Conservation (phyloP, 1,140 invertebrate species). For the Trichonephila inaurata region DNA sequence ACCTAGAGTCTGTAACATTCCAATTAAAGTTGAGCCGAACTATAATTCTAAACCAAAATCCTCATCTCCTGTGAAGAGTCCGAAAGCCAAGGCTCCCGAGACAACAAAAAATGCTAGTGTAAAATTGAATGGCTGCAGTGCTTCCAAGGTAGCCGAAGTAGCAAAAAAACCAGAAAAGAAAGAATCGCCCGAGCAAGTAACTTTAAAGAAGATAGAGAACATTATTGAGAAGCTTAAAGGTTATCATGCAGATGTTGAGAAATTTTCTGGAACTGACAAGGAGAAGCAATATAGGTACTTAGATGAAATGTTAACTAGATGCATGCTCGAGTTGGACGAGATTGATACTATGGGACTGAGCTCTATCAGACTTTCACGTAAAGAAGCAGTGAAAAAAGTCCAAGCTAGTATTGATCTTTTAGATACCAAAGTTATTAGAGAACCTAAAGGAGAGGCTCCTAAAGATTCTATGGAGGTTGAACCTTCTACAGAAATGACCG, state of each 20-base stretch:
- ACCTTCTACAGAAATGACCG: background rate
- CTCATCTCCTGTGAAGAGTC: background rate
- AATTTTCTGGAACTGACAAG: slow-evolving; percentile 84
- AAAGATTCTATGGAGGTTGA: slow-evolving; percentile 8
- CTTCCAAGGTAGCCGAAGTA: background rate
- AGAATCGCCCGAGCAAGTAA: slow-evolving; percentile 43
- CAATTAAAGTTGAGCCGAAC: slow-evolving; percentile 45
- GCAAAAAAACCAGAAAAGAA: background rate
- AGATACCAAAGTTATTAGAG: slow-evolving; percentile 85
- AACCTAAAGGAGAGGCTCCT: background rate
- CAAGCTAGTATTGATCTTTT: slow-evolving; percentile 91
- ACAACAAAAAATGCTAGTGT: background rate
- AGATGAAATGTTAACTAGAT: slow-evolving; percentile 96
- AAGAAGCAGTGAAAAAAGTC: slow-evolving; percentile 93
- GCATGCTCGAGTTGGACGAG: slow-evolving; percentile 93
- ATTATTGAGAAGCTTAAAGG: slow-evolving; percentile 91
- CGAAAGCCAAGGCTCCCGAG: background rate
- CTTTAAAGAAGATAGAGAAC: slow-evolving; percentile 87
- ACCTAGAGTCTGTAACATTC: slow-evolving; percentile 59
- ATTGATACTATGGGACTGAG: slow-evolving; percentile 95
- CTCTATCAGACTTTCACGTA: slow-evolving; percentile 90
- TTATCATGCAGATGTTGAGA: slow-evolving; percentile 88
- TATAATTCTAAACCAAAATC: background rate
- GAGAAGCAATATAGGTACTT: slow-evolving; percentile 93
- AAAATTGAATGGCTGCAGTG: slow-evolving; percentile 43